Conservation (phyloP, 2,888 invertebrate genomes). For the Ormia ochracea region DNA sequence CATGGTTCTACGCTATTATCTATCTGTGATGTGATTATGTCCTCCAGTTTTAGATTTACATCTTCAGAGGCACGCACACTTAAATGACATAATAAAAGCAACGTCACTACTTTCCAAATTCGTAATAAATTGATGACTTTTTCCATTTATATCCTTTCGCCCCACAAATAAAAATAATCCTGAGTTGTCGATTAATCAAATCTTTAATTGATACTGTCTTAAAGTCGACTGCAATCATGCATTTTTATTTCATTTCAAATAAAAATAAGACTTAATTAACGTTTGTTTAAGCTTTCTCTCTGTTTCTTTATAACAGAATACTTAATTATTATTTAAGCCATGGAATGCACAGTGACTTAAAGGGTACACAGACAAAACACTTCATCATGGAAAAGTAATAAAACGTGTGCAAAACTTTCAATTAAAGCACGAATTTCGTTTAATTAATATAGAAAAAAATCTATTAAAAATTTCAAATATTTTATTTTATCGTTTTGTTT, state of each 20-base stretch:
- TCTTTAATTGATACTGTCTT: not conserved
- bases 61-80: not conserved
- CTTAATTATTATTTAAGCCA: not conserved
- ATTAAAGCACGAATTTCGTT: no score
- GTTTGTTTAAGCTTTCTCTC: no score
- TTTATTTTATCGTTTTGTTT: no score
- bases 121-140: not conserved
- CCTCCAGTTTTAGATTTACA: not conserved
- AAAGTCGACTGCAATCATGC: not conserved
- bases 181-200: not conserved
- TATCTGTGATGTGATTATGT: conserved; percentile 63
- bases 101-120: not conserved
- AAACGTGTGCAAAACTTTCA: no score
- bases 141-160: not conserved
- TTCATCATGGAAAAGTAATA: no score
- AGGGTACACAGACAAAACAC: no score
- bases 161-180: not conserved
- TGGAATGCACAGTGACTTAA: not conserved
- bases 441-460: no score
- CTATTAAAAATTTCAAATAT: no score
- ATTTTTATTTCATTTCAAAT: not conserved
- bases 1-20: conserved; percentile 64
- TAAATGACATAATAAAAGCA: not conserved
- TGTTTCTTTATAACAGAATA: not conserved
- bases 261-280: conserved; percentile 6